Evolutionary conservation across 2,113 vertebrate species (phyloP).

Genomic region (Thalassarche chlororhynchos): DNA sequence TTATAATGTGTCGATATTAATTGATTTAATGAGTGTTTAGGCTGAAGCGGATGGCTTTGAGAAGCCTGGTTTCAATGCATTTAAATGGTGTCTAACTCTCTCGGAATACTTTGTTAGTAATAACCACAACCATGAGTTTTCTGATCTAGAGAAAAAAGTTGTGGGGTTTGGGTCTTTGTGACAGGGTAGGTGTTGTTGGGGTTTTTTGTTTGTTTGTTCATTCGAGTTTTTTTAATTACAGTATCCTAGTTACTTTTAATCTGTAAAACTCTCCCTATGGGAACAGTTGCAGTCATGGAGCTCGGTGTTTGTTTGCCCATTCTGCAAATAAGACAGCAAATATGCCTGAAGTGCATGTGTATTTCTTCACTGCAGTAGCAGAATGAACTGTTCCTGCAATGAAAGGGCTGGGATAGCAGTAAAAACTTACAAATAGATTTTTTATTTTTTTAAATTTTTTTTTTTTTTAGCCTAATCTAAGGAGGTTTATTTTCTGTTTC

Average conservation of each 20-base stretch:
- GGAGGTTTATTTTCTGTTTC: background rate
- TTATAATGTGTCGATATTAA: background rate
- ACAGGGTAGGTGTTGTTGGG: background rate
- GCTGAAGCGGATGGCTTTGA: background rate
- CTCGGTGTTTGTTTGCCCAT: background rate
- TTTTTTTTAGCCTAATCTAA: background rate
- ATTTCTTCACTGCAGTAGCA: background rate
- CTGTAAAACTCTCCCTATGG: background rate
- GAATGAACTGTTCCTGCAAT: background rate
- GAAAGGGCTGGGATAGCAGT: background rate
- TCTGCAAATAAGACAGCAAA: background rate
- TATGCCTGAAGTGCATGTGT: background rate
- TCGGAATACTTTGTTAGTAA: background rate
- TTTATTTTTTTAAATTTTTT: background rate
- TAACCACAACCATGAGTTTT: background rate
- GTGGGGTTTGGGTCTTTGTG: background rate
- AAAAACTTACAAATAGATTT: background rate
- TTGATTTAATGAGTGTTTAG: background rate
- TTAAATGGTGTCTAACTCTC: background rate
- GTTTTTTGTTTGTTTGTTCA: background rate
- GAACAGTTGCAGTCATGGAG: background rate
- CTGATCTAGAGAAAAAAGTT: background rate
- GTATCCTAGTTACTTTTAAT: background rate
- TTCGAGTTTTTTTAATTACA: background rate
- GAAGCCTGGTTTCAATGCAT: background rate